These are phyloP conservation scores for Orchesella cincta DNA, from an alignment of 1,140 invertebrate species.

Conservation along the genomic window DNA sequence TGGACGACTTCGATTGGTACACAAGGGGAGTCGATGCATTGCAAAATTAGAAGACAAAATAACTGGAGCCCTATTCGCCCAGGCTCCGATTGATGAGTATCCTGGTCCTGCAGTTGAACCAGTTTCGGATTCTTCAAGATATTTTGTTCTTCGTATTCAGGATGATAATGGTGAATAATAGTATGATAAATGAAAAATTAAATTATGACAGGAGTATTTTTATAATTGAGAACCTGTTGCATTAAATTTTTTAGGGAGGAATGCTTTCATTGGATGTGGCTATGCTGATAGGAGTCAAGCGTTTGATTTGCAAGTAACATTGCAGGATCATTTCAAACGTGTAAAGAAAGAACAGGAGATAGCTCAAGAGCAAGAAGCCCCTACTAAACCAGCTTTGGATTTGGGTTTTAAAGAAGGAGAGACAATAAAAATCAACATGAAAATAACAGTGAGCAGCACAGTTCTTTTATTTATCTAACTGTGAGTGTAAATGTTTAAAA, in stretches of 20 bases:
- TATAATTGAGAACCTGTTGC: slow-evolving; percentile 58
- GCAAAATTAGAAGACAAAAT: slow-evolving; percentile 96
- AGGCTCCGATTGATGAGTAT: slow-evolving; percentile 95
- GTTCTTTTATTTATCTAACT: not conserved
- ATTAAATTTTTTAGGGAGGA: too few species aligned
- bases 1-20: slow-evolving; percentile 85
- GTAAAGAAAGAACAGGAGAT: slow-evolving; percentile 87
- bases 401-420: slow-evolving; percentile 98
- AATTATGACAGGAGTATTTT: too few species aligned
- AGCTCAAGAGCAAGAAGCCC: slow-evolving; percentile 74
- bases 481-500: not conserved
- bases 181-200: too few species aligned
- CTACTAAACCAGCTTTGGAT: slow-evolving; percentile 83
- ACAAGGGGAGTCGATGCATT: slow-evolving; percentile 79
- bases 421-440: slow-evolving; percentile 98
- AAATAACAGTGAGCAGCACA: slow-evolving; percentile 77
- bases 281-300: slow-evolving; percentile 97
- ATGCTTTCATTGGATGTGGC: slow-evolving; percentile 95
- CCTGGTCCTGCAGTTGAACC: slow-evolving; percentile 91
- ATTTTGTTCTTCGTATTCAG: slow-evolving; percentile 95
- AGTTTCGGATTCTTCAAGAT: slow-evolving; percentile 96
- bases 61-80: slow-evolving; percentile 93
- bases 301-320: slow-evolving; percentile 97
- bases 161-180: slow-evolving; percentile 79
- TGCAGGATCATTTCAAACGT: slow-evolving; percentile 99